Evolutionary conservation across 2,113 vertebrate genomes (phyloP).

Genomic region (Butastur rufipennis): DNA sequence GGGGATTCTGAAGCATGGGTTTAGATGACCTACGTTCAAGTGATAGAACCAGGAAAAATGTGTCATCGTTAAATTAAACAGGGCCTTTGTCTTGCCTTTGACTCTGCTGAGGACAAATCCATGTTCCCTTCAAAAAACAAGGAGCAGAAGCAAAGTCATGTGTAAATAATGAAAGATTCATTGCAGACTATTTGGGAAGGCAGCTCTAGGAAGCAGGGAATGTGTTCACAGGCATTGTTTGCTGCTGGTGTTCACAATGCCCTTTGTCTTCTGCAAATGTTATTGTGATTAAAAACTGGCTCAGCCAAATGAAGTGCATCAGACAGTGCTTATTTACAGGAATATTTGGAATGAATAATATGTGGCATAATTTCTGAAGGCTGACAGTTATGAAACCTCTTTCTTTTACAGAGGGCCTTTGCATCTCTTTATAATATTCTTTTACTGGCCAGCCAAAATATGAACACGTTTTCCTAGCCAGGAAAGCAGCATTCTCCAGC

Average conservation of each 20-base stretch:
- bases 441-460: background rate
- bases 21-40: background rate
- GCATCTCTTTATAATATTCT: background rate
- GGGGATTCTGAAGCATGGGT: background rate
- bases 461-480: background rate
- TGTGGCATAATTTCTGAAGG: background rate
- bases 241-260: background rate
- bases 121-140: background rate
- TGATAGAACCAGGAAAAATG: background rate
- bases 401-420: background rate
- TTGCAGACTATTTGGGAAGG: background rate
- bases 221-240: constrained; percentile 5
- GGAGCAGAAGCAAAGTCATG: background rate
- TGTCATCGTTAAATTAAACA: background rate
- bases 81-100: background rate
- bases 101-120: background rate
- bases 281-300: background rate
- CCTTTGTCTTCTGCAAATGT: constrained; percentile 36
- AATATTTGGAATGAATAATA: background rate
- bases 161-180: background rate
- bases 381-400: background rate
- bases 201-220: background rate
- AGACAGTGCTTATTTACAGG: background rate
- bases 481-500: background rate
- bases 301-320: background rate